phyloP scores from a whole-genome alignment of 2,888 invertebrate genomes.

The Agriopis aurantiaria region DNA sequence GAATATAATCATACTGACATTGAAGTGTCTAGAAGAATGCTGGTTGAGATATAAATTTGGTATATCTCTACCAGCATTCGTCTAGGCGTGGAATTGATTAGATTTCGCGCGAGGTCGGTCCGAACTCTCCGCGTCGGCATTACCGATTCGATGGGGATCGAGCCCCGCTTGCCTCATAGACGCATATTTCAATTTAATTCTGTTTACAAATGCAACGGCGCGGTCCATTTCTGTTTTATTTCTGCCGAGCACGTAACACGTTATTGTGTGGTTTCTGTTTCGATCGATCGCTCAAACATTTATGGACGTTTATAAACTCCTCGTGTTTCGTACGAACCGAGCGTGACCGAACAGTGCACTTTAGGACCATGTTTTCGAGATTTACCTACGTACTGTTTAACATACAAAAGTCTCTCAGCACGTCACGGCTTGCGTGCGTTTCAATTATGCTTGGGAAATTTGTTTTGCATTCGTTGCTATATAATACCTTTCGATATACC shows the following conservation, averaged over 20 bases:
- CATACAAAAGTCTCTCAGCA: constrained; percentile 48
- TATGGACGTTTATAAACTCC: constrained; percentile 55
- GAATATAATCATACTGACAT: too few species aligned
- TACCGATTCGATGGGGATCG: constrained; percentile 34
- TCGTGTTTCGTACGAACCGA: constrained; percentile 44
- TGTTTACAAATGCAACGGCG: constrained; percentile 32
- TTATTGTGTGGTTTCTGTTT: constrained; percentile 64
- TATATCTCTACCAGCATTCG: neutral
- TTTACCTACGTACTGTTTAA: neutral
- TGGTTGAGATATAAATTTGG: too few species aligned
- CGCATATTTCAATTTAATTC: constrained; percentile 39
- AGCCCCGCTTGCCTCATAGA: constrained; percentile 22
- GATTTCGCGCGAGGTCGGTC: constrained; percentile 16
- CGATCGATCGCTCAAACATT: constrained; percentile 57
- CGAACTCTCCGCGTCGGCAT: constrained; percentile 16
- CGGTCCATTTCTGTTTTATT: constrained; percentile 35
- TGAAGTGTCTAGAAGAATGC: too few species aligned
- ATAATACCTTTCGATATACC: neutral
- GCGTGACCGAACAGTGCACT: constrained; percentile 52
- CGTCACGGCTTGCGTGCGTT: constrained; percentile 58
- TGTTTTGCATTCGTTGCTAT: neutral
- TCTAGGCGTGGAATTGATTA: constrained; percentile 18
- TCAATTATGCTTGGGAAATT: constrained; percentile 39
- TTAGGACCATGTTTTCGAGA: constrained; percentile 7
- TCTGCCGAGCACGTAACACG: constrained; percentile 43